Conservation (phyloP, 2,797 vertebrate genomes). For the Poecile montanus region DNA sequence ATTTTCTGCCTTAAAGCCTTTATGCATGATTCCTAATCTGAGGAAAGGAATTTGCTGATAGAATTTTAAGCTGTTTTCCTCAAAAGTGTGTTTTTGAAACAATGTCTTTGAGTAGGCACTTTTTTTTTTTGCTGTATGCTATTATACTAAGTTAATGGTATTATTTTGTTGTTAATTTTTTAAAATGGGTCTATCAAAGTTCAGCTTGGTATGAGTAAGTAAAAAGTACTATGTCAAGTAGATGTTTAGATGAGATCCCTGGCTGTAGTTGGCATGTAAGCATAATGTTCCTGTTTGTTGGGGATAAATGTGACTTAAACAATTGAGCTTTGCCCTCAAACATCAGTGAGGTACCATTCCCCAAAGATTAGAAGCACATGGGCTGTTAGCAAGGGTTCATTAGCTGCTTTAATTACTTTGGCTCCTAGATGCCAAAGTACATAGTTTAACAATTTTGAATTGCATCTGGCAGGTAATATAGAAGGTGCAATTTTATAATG, state of each 20-base stretch:
- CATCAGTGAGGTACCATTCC: neutral
- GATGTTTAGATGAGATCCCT: neutral
- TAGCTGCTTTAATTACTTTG: neutral
- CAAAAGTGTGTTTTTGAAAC: neutral
- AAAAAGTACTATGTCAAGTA: neutral
- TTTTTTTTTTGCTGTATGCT: neutral
- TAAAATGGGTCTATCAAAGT: neutral
- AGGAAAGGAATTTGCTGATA: neutral
- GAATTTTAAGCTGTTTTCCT: slow-evolving; percentile 7
- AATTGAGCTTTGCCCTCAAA: neutral
- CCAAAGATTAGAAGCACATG: neutral
- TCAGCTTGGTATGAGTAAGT: neutral
- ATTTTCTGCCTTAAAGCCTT: neutral
- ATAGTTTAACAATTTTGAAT: neutral
- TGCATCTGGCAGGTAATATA: neutral
- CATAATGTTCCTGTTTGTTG: neutral
- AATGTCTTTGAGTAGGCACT: neutral
- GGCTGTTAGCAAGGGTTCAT: neutral
- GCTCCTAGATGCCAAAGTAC: neutral
- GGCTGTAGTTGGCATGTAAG: neutral
- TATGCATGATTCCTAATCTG: neutral
- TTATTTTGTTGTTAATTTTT: neutral
- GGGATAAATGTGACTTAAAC: neutral
- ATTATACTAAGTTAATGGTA: neutral
- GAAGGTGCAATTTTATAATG: neutral